Base-by-base conservation (phyloP, 1,140 invertebrate genomes). In the Drosophila tsacasi region DNA sequence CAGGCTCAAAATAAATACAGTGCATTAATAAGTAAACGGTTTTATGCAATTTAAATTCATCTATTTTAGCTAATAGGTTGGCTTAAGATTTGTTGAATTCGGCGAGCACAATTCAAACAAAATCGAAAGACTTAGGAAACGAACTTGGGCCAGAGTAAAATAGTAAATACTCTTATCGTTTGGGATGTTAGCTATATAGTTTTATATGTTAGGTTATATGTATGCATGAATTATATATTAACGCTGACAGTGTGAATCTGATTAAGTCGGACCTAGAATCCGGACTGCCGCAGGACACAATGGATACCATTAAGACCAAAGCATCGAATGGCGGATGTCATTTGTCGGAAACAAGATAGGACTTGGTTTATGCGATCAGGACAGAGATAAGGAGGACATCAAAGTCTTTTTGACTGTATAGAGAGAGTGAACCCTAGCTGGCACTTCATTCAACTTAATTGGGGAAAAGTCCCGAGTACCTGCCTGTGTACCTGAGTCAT, bases 41-140 rank as follows among this genome's bases (percentile, higher is more conserved):
- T 59, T 71, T 79, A 57, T 73, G 62, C 67, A 58, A 62, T 83
- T 89, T 78, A 78, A 87, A 80, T 83, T 69, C 62, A 67, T 73
- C 71, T 80, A 44, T 35, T 52, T 57, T 42, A 13, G 55, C 55
- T 87, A 83, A 83, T 83, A 65, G 78, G 61, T 64, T 73, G 86
- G 62, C 66, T 50, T 40, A 72, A 35, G 49, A 87, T 68, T 54
- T 49, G 44, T 49, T 63, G 10, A 73, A 60, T 40, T 49, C 40
- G 62, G 21, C 54, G 47, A 46, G 35, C 13, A 35, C 37, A 9
- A 23, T 30, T 49, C 10, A n/a, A 13, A 2, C 5, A 35, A 61
- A 39, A 72, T 39, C 73, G 17, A 79, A 81, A 74, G 61, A 79
- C 74, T 81, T 69, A 67, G 67, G 40, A 73, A 77, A 73, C 81